Conservation (phyloP, 2,888 invertebrate genomes). For the Drosophila melanocephala region DNA sequence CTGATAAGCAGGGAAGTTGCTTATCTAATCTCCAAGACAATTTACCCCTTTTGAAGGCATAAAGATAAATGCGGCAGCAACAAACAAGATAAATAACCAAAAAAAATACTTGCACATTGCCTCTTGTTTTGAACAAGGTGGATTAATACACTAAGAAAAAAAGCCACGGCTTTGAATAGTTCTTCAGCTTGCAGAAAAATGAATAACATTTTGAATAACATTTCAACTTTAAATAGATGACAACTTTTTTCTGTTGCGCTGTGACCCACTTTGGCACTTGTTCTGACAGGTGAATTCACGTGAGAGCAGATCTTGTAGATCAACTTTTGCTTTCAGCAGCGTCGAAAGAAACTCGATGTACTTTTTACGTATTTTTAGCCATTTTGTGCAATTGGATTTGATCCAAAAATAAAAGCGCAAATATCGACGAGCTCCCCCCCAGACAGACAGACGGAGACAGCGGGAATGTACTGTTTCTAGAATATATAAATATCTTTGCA, state of each 20-base stretch:
- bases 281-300: conserved; percentile 31
- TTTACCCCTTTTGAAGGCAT: conserved; percentile 48
- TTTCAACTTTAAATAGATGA: not conserved
- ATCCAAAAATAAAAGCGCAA: conserved; percentile 59
- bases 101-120: conserved; percentile 18
- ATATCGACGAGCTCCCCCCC: conserved; percentile 10
- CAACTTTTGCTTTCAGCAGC: conserved; percentile 69
- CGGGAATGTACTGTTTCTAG: conserved; percentile 27
- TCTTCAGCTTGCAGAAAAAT: not conserved
- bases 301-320: conserved; percentile 28
- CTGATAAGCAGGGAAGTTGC: conserved; percentile 35
- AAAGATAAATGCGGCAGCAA: conserved; percentile 49
- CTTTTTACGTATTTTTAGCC: conserved; percentile 45
- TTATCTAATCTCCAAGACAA: conserved; percentile 56
- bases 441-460: not conserved
- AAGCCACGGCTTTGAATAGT: not conserved
- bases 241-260: not conserved
- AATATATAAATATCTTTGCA: not conserved
- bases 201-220: not conserved
- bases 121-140: not conserved
- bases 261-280: conserved; percentile 34
- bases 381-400: conserved; percentile 59
- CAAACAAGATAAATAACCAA: conserved; percentile 55
- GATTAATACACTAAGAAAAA: conserved; percentile 16
- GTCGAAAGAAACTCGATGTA: conserved; percentile 22